A percentile compares a stretch with the other conserved stretches of the same genome.
Conservation (phyloP, 1,140 invertebrate species). For the Xylocopa sonorina region DNA sequence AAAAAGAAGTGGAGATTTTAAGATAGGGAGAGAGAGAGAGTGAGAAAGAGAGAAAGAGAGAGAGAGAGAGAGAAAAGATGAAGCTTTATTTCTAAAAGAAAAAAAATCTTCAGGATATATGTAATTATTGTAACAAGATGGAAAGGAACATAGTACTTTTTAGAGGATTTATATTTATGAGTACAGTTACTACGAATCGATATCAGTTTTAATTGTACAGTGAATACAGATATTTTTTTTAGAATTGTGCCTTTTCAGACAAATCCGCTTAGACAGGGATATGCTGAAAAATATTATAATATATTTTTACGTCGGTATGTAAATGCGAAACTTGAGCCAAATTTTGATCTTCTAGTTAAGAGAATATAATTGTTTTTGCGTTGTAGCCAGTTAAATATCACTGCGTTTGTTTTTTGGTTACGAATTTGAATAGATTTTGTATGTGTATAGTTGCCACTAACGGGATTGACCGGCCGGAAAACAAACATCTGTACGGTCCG, state of each 20-base stretch:
- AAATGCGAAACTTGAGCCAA: slow-evolving; percentile 72
- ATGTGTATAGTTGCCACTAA: slow-evolving; percentile 71
- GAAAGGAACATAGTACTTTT: slow-evolving; percentile 72
- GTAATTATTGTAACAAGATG: slow-evolving; percentile 64
- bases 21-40: slow-evolving; percentile 44
- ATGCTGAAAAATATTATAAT: slow-evolving; percentile 75
- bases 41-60: slow-evolving; percentile 13
- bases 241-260: slow-evolving; percentile 80
- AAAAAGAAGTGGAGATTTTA: slow-evolving; percentile 45
- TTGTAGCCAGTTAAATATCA: slow-evolving; percentile 70
- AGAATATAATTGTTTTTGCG: slow-evolving; percentile 72
- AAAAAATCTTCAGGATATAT: slow-evolving; percentile 54
- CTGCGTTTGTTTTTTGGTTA: slow-evolving; percentile 72
- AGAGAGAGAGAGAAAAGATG: slow-evolving; percentile 13
- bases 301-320: slow-evolving; percentile 77
- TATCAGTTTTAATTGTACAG: slow-evolving; percentile 80
- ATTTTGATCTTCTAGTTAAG: slow-evolving; percentile 76
- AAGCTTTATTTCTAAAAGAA: slow-evolving; percentile 66
- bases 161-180: slow-evolving; percentile 76
- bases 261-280: slow-evolving; percentile 75
- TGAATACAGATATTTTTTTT: slow-evolving; percentile 78
- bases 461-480: slow-evolving; percentile 67
- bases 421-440: slow-evolving; percentile 75
- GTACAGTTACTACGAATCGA: slow-evolving; percentile 74
- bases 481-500: slow-evolving; percentile 26